Conservation (phyloP, 2,888 invertebrate species). For the Phania funesta region DNA sequence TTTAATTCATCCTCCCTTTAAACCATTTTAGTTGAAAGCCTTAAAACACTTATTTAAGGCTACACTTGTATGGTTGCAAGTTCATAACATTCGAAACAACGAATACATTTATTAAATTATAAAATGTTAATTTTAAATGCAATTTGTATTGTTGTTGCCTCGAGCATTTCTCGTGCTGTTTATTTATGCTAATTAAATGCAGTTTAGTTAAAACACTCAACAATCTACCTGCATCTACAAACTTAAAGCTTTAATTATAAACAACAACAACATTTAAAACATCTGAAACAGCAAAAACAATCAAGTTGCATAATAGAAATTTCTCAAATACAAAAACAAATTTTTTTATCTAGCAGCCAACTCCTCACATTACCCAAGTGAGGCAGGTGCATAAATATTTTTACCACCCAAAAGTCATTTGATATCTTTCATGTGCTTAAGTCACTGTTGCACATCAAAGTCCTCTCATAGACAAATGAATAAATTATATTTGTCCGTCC, state of each 20-base stretch:
- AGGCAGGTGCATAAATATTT: not conserved
- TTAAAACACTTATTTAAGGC: not conserved
- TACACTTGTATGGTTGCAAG: too few relatives aligned
- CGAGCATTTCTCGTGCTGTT: slow-evolving; percentile 21
- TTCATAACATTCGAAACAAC: not conserved
- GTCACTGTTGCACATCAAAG: slow-evolving; percentile 60
- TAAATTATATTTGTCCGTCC: slow-evolving; percentile 48
- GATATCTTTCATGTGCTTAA: slow-evolving; percentile 41
- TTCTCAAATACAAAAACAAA: slow-evolving; percentile 2
- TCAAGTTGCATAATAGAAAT: not conserved
- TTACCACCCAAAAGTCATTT: slow-evolving; percentile 26
- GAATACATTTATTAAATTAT: not conserved
- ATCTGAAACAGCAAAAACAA: not conserved
- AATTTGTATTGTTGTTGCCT: slow-evolving; percentile 21
- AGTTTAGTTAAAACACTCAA: slow-evolving; percentile 41
- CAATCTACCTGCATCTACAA: slow-evolving; percentile 33
- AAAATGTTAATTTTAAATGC: slow-evolving; percentile 29
- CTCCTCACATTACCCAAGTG: not conserved
- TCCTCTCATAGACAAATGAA: slow-evolving; percentile 59
- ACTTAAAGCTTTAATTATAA: slow-evolving; percentile 20
- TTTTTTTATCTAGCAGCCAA: not conserved
- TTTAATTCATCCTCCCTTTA: too few relatives aligned
- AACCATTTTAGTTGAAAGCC: slow-evolving; percentile 3
- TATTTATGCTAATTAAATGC: slow-evolving; percentile 62
- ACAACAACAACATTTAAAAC: not conserved